Evolutionary conservation across 1,140 invertebrate species (phyloP).

Genomic region (Drosophila azteca): DNA sequence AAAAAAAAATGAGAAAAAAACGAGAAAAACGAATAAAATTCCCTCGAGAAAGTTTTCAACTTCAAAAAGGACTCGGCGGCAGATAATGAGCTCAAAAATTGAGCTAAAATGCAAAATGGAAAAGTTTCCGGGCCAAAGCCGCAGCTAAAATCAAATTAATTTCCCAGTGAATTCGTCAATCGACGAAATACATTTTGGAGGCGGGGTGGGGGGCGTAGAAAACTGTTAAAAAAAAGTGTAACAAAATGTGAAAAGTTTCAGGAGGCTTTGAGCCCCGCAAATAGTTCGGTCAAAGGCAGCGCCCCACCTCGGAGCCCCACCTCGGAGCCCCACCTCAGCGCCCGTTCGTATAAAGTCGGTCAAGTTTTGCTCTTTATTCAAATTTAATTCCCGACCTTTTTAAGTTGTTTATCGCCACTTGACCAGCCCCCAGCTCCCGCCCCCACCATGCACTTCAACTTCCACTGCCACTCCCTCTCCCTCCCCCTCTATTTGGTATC

Average conservation of each 20-base stretch:
- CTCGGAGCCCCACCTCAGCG: neutral
- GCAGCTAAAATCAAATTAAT: constrained; percentile 42
- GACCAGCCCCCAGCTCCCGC: constrained; percentile 8
- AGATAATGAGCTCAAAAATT: constrained; percentile 54
- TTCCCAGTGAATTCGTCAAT: constrained; percentile 36
- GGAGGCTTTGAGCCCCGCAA: neutral
- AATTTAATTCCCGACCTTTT: constrained; percentile 42
- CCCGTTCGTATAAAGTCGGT: constrained; percentile 5
- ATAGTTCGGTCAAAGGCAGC: neutral
- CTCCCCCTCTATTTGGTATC: neutral
- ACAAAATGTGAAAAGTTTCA: constrained; percentile 38
- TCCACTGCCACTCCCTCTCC: neutral
- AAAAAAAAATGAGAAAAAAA: neutral
- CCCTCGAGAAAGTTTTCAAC: constrained; percentile 25
- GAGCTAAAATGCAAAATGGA: constrained; percentile 25
- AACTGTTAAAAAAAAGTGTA: constrained; percentile 12
- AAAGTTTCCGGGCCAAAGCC: constrained; percentile 31
- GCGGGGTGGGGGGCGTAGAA: constrained; percentile 20
- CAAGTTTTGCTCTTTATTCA: constrained; percentile 29
- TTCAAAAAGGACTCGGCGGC: constrained; percentile 42
- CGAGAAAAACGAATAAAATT: too few species aligned
- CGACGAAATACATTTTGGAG: constrained; percentile 42
- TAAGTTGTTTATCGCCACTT: constrained; percentile 52
- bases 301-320: neutral
- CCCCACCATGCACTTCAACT: too few species aligned